Conservation (phyloP, 2,113 vertebrate species). For the Burhinus oedicnemus region DNA sequence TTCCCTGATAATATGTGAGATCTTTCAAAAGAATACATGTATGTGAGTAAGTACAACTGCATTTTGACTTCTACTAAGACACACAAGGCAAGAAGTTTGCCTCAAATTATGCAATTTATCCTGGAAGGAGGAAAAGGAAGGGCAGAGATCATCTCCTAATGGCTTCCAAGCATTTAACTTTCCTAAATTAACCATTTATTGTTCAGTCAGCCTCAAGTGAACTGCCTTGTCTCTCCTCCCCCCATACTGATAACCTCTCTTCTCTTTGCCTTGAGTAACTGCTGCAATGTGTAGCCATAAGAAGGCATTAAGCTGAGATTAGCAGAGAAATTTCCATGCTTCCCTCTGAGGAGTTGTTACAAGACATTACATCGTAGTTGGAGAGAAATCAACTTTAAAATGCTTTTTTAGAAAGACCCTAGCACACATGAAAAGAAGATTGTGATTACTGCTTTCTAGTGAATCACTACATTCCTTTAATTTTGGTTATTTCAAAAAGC, state of each 20-base stretch:
- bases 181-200: background rate
- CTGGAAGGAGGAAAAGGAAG: background rate
- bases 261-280: background rate
- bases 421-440: background rate
- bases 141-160: background rate
- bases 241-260: background rate
- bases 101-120: background rate
- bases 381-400: background rate
- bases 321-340: background rate
- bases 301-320: background rate
- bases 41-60: background rate
- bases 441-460: background rate
- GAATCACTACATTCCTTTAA: background rate
- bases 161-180: background rate
- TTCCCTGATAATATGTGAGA: constrained; percentile 98
- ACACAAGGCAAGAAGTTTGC: background rate
- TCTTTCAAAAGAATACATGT: constrained; percentile 74
- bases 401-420: background rate
- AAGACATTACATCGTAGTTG: background rate
- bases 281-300: background rate
- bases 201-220: background rate
- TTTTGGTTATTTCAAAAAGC: background rate
- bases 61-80: background rate
- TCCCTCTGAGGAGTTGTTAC: background rate
- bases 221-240: background rate